These are phyloP conservation scores for Holacanthus passer DNA, from an alignment of 2,113 vertebrate genomes.

Conservation along the genomic window DNA sequence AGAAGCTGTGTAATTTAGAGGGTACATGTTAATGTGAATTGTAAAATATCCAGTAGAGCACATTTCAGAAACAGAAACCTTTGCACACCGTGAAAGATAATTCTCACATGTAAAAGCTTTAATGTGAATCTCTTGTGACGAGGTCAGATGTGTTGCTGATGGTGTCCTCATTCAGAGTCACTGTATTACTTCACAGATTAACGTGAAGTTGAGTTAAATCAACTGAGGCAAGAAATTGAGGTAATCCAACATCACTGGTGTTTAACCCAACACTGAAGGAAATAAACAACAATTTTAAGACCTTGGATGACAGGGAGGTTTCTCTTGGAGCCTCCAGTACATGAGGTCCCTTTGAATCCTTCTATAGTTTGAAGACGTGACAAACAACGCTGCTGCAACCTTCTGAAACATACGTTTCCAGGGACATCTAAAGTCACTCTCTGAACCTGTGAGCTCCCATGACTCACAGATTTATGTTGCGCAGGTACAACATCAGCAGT, in stretches of 20 bases:
- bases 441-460: conserved; percentile 57
- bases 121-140: not conserved
- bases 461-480: conserved; percentile 56
- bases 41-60: not conserved
- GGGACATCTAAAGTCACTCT: conserved; percentile 35
- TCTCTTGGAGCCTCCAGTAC: conserved; percentile 1
- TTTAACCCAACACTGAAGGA: not conserved
- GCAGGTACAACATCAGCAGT: conserved; percentile 37
- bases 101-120: not conserved
- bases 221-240: not conserved
- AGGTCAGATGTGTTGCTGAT: not conserved
- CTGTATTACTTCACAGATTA: not conserved
- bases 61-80: not conserved
- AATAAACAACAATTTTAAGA: conserved; percentile 4
- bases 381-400: conserved; percentile 43
- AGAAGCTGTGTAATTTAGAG: too few species aligned
- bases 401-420: conserved; percentile 39
- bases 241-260: not conserved
- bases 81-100: not conserved
- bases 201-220: not conserved
- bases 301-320: not conserved
- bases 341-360: not conserved
- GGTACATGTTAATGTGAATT: not conserved
- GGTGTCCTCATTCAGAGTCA: conserved; percentile 8
- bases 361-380: conserved; percentile 22